Percentiles rank a stretch among this genome's conserved stretches.
Conservation (phyloP, 2,797 vertebrate genomes). For the Fundulus diaphanus region DNA sequence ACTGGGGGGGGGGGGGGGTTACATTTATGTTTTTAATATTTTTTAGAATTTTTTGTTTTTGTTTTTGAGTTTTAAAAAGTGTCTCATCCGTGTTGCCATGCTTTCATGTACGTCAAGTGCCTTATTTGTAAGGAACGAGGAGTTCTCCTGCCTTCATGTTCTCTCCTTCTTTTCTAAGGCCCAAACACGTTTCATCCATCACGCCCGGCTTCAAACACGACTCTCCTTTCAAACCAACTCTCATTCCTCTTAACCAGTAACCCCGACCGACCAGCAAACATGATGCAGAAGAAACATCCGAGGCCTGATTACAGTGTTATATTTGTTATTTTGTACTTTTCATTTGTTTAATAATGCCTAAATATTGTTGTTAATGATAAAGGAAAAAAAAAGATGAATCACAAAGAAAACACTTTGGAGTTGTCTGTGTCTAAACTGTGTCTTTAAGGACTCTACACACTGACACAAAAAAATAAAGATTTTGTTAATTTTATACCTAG, state of each 20-base stretch:
- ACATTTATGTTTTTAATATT: constrained; percentile 9
- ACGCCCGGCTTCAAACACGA: constrained; percentile 19
- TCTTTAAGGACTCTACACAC: constrained; percentile 3
- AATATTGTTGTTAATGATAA: constrained; percentile 79
- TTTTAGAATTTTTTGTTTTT: constrained; percentile 20
- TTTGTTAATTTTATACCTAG: neutral
- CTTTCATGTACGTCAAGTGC: constrained; percentile 75
- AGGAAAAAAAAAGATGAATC: constrained; percentile 54
- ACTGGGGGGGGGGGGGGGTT: constrained; percentile 63
- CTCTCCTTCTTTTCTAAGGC: constrained; percentile 31
- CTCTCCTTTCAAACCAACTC: constrained; percentile 36
- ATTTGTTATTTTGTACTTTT: constrained; percentile 52
- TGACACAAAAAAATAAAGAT: neutral
- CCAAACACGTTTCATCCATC: constrained; percentile 25
- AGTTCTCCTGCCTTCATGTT: constrained; percentile 51
- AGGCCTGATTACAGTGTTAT: constrained; percentile 75
- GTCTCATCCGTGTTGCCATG: constrained; percentile 49
- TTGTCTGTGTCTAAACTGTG: constrained; percentile 17
- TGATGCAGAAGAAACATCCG: constrained; percentile 58
- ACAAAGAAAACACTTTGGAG: constrained; percentile 37
- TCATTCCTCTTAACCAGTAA: constrained; percentile 67
- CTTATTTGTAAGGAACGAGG: constrained; percentile 71
- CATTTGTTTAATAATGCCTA: constrained; percentile 67
- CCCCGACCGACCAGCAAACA: constrained; percentile 66
- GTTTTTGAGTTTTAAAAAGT: constrained; percentile 20